phyloP scores from a whole-genome alignment of 1,140 invertebrate genomes.

The Anoplophora glabripennis region DNA sequence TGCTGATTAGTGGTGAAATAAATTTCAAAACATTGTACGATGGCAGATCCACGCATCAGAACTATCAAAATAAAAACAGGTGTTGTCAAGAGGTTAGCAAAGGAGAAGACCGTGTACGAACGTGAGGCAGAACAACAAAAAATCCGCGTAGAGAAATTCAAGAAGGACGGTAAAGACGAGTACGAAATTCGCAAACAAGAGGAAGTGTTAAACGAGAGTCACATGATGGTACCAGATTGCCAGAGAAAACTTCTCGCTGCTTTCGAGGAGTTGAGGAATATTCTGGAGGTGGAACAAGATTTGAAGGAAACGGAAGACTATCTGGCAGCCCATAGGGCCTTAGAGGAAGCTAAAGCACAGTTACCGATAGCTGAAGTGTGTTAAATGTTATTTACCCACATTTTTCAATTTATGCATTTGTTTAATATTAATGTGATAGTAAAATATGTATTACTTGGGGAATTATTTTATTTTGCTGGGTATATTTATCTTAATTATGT shows the following conservation, averaged over 20 bases:
- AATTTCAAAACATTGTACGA: conserved; percentile 35
- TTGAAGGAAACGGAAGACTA: conserved; percentile 74
- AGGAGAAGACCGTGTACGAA: conserved; percentile 85
- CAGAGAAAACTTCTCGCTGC: conserved; percentile 77
- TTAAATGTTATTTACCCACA: too few species aligned
- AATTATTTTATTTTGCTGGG: too few species aligned
- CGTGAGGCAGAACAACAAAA: conserved; percentile 76
- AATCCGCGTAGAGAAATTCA: conserved; percentile 72
- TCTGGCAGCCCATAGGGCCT: conserved; percentile 62
- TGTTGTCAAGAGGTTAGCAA: conserved; percentile 79
- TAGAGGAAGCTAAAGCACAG: conserved; percentile 68
- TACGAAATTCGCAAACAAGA: conserved; percentile 84
- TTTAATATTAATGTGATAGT: too few species aligned
- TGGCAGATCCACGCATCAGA: conserved; percentile 78
- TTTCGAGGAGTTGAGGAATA: conserved; percentile 70
- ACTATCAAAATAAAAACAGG: conserved; percentile 85
- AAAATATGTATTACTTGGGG: too few species aligned
- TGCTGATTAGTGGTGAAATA: too few species aligned
- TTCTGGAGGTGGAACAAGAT: conserved; percentile 71
- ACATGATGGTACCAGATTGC: conserved; percentile 89
- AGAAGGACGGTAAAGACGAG: conserved; percentile 72
- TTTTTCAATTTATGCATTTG: too few species aligned
- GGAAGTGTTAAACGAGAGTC: conserved; percentile 80
- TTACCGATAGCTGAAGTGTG: conserved; percentile 51
- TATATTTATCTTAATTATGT: too few species aligned